Conservation (phyloP, 2,797 vertebrate genomes). For the Lutra lutra region DNA sequence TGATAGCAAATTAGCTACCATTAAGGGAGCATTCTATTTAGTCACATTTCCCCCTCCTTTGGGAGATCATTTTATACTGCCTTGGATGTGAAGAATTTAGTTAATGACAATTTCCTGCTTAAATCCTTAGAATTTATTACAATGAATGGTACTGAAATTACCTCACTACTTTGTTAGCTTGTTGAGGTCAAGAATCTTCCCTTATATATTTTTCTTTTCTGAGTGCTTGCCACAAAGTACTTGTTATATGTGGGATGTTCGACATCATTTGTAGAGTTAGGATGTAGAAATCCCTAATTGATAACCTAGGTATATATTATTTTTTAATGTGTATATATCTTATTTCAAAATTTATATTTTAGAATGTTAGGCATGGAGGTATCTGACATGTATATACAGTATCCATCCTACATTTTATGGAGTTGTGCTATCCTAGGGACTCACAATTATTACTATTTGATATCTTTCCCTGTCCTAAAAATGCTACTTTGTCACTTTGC, state of each 20-base stretch:
- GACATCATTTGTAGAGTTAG: neutral
- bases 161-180: neutral
- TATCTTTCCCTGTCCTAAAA: neutral
- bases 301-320: neutral
- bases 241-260: neutral
- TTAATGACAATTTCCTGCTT: neutral
- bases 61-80: neutral
- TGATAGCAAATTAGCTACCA: neutral
- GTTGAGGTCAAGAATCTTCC: conserved; percentile 2
- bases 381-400: neutral
- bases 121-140: neutral
- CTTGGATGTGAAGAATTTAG: conserved; percentile 6
- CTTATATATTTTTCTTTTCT: neutral
- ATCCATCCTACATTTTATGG: neutral
- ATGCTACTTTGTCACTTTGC: neutral
- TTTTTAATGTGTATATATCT: neutral
- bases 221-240: neutral
- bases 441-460: neutral
- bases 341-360: conserved; percentile 17
- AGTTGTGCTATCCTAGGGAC: neutral
- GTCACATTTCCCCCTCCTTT: neutral
- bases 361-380: neutral
- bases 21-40: neutral
- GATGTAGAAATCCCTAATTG: neutral
- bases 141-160: neutral